Conservation (phyloP, 2,888 invertebrate species). For the Magallana nippona region DNA sequence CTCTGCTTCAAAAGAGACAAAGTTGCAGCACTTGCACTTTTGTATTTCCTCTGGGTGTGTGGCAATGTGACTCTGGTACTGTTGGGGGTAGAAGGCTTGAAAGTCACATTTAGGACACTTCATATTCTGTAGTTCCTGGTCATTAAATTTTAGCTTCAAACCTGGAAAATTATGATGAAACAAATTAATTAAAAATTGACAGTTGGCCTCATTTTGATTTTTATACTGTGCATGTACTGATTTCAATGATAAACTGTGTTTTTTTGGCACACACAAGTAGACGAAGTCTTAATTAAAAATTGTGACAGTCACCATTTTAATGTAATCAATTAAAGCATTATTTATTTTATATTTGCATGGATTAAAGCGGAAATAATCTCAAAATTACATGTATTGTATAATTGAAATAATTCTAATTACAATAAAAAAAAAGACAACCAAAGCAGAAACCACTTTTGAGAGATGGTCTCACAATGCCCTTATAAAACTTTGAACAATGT, state of each 20-base stretch:
- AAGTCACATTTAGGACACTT: conserved; percentile 78
- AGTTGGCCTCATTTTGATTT: too few species aligned
- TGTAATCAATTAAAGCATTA: too few species aligned
- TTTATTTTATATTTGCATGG: too few species aligned
- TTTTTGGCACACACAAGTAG: background rate
- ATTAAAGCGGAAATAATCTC: too few species aligned
- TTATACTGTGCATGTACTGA: too few species aligned
- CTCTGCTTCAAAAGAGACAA: conserved; percentile 68
- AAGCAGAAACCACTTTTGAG: too few species aligned
- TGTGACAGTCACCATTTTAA: too few species aligned
- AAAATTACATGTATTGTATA: too few species aligned
- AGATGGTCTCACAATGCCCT: background rate
- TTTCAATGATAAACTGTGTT: too few species aligned
- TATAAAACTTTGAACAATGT: background rate
- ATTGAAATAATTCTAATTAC: too few species aligned
- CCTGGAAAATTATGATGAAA: conserved; percentile 64
- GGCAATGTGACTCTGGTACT: conserved; percentile 78
- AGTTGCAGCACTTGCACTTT: conserved; percentile 76
- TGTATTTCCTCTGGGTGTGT: conserved; percentile 71
- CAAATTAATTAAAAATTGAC: background rate
- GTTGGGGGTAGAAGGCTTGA: conserved; percentile 79
- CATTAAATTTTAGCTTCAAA: conserved; percentile 77
- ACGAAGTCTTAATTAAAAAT: background rate
- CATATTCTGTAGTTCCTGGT: conserved; percentile 75
- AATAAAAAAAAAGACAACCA: too few species aligned